Evolutionary conservation across 2,113 vertebrate species (phyloP).

Genomic region (Tylochromis polylepis): DNA sequence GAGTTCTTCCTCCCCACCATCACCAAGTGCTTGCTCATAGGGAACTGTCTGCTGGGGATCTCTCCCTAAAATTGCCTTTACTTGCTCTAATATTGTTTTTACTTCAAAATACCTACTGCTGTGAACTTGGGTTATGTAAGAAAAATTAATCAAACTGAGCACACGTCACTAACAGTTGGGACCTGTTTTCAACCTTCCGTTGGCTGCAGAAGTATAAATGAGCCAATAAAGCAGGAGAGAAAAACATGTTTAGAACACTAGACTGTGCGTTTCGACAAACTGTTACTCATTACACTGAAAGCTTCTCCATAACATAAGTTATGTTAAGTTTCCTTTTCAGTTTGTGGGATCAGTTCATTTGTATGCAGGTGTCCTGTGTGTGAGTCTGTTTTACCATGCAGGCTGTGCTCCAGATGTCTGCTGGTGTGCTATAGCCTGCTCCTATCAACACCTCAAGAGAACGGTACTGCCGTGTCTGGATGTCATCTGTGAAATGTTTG

Average conservation of each 20-base stretch:
- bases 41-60: too few relatives aligned
- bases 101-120: too few relatives aligned
- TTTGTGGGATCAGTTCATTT: background rate
- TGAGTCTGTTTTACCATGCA: conserved; percentile 82
- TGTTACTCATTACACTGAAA: background rate
- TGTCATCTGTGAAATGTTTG: conserved; percentile 97
- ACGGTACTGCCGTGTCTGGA: conserved; percentile 95
- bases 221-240: background rate
- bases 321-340: background rate
- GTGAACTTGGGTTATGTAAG: background rate
- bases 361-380: background rate
- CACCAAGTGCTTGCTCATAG: too few relatives aligned
- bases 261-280: background rate
- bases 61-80: too few relatives aligned
- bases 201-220: background rate
- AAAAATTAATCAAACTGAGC: background rate
- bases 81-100: too few relatives aligned
- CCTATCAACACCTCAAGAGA: conserved; percentile 93
- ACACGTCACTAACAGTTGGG: background rate
- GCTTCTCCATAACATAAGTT: background rate
- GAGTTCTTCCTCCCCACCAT: too few relatives aligned
- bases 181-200: background rate
- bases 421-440: conserved; percentile 89
- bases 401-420: conserved; percentile 98
- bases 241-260: background rate